Evolutionary conservation across 2,113 vertebrate species (phyloP), one percentile per base, ranked within the genome.

Genomic region (Leptodactylus fuscus): DNA sequence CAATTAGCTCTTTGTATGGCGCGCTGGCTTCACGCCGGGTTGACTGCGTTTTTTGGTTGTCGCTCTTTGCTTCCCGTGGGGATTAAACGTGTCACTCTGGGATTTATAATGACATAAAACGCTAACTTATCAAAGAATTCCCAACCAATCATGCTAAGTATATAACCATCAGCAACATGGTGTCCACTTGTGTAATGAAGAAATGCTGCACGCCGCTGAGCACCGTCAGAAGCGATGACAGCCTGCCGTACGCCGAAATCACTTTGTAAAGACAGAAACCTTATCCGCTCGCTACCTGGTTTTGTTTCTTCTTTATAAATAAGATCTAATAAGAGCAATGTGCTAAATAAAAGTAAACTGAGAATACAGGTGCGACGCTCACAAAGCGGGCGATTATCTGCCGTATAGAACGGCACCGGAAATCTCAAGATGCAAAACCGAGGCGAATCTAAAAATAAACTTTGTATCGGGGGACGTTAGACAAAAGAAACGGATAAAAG

Each of bases 1-100:
- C n/a, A 74, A 74, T 74, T 74, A 74, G 71, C 71, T 48, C 71
- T 48, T 74, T 74, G 24, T 74, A 48, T 3, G n/a, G n/a, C 12
- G 15, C 27, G 2, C 44, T 27, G 22, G 41, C 41, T 44, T 46
- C 71, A 27, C n/a, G 41, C 71, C 36, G 22, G 29, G 32, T 71
- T 41, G 32, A 71, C 18, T 49, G 71, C 24, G 2, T n/a, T 48
- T 48, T 48, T 27, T 74, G 44, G 71, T 27, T 18, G 71, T 49
- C 24, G 13, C 44, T 74, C 24, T 48, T 15, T 48, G 71, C 71
- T 48, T 15, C 71, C 71, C 4, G 15, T 24, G 1, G 71, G 24
- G 71, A 74, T 27, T 29, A 74, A 49, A 74, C 41, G 16, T 15
- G 41, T 24, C 71, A 48, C 24, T 41, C 11, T 13, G 10, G 15